These are phyloP conservation scores for Selenia dentaria DNA, from an alignment of 2,888 invertebrate genomes.

Conservation along the genomic window DNA sequence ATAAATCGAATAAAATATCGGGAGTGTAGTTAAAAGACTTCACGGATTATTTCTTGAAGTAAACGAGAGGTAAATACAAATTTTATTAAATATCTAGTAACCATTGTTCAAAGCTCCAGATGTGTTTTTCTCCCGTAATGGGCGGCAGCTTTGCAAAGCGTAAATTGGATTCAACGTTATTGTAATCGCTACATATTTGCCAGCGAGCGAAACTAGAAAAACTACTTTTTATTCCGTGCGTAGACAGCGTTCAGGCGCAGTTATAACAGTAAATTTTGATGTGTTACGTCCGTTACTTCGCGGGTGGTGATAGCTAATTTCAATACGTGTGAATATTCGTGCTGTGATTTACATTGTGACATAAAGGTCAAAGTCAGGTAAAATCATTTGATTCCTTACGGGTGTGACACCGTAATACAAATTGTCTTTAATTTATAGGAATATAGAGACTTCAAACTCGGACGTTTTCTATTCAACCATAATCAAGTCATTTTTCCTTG, in stretches of 20 bases:
- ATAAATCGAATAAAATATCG: conserved; percentile 19
- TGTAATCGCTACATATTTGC: conserved; percentile 41
- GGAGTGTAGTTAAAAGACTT: conserved; percentile 14
- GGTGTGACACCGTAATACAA: too few species aligned
- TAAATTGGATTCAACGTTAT: conserved; percentile 37
- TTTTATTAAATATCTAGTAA: neutral
- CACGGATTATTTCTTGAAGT: conserved; percentile 12
- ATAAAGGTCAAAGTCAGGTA: conserved; percentile 28
- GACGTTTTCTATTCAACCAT: too few species aligned
- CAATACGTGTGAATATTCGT: conserved; percentile 11
- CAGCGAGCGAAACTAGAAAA: conserved; percentile 57
- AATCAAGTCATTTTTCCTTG: too few species aligned
- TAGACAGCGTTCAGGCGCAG: conserved; percentile 42
- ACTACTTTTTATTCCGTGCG: conserved; percentile 52
- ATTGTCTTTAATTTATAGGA: too few species aligned
- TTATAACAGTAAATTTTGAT: conserved; percentile 62
- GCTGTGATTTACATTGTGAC: conserved; percentile 6
- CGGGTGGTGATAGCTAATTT: conserved; percentile 46
- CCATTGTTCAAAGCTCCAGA: neutral
- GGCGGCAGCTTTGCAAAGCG: conserved; percentile 27
- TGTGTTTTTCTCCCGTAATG: conserved; percentile 1
- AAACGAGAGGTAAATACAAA: conserved; percentile 15
- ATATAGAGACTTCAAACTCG: too few species aligned
- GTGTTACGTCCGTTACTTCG: conserved; percentile 66
- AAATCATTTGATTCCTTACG: conserved; percentile 5